phyloP scores from a whole-genome alignment of 2,797 vertebrate species.

The Valencia hispanica region DNA sequence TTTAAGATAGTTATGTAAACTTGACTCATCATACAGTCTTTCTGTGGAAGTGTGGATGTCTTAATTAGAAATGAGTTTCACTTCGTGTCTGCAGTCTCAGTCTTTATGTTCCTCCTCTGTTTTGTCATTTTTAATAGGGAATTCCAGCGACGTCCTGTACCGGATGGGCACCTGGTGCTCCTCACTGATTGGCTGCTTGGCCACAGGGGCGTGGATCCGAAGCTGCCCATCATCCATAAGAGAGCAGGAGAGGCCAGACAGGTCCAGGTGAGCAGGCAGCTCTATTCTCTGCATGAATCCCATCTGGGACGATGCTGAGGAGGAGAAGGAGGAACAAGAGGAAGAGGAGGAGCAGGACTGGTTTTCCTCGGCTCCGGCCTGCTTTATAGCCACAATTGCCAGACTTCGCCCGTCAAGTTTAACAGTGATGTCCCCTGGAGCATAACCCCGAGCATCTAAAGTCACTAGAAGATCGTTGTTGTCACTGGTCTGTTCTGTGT shows the following conservation, averaged over 20 bases:
- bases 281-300: constrained; percentile 71
- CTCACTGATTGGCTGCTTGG: constrained; percentile 41
- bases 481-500: constrained; percentile 19
- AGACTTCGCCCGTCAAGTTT: constrained; percentile 75
- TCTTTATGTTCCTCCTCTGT: constrained; percentile 39
- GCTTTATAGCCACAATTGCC: constrained; percentile 73
- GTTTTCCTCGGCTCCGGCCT: constrained; percentile 54
- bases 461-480: constrained; percentile 63
- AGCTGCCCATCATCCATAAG: constrained; percentile 77
- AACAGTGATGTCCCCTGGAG: constrained; percentile 75
- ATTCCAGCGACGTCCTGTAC: constrained; percentile 76
- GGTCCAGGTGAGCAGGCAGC: constrained; percentile 73
- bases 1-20: constrained; percentile 35
- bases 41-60: constrained; percentile 1
- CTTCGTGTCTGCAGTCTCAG: constrained; percentile 23
- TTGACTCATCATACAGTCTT: constrained; percentile 31
- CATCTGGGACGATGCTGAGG: constrained; percentile 38
- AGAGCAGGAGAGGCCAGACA: constrained; percentile 73
- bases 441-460: constrained; percentile 74
- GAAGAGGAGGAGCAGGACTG: constrained; percentile 60
- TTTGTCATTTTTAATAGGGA: constrained; percentile 67
- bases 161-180: constrained; percentile 57
- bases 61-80: neutral
- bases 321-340: constrained; percentile 43
- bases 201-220: constrained; percentile 65